A percentile compares a stretch with the other conserved stretches of the same genome.
Evolutionary conservation across 2,113 vertebrate species (phyloP).

Genomic region (Vombatus ursinus): DNA sequence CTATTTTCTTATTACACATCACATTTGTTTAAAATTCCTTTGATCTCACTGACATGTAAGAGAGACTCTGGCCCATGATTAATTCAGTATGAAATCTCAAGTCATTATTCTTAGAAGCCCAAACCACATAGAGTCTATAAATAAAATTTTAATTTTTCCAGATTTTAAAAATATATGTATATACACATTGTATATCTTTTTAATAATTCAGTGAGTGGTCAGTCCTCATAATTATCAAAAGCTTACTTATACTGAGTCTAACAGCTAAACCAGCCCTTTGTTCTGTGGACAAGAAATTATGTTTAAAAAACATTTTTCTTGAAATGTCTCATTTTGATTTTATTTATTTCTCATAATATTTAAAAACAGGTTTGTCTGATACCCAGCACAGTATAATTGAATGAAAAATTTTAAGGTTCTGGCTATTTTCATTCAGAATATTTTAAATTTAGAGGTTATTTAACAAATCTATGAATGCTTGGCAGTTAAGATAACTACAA

Average conservation of each 20-base stretch:
- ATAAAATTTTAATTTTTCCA: neutral
- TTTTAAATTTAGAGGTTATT: slow-evolving; percentile 46
- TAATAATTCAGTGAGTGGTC: neutral
- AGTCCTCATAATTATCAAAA: neutral
- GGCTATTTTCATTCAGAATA: slow-evolving; percentile 27
- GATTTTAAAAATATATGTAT: neutral
- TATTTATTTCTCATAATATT: slow-evolving; percentile 48
- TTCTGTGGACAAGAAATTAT: slow-evolving; percentile 19
- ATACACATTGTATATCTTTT: neutral
- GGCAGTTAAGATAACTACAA: slow-evolving; percentile 43
- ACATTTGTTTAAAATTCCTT: neutral
- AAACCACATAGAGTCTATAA: slow-evolving; percentile 3
- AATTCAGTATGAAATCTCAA: slow-evolving; percentile 32
- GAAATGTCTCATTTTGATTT: slow-evolving; percentile 46
- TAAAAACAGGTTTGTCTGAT: slow-evolving; percentile 22
- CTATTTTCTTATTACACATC: neutral
- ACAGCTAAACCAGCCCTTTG: slow-evolving; percentile 32
- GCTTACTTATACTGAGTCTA: neutral
- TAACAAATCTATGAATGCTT: slow-evolving; percentile 27
- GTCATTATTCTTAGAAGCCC: slow-evolving; percentile 30
- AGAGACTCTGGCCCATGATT: slow-evolving; percentile 22
- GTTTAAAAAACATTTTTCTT: slow-evolving; percentile 53
- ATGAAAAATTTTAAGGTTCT: slow-evolving; percentile 43
- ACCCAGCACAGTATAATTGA: slow-evolving; percentile 51
- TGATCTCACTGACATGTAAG: slow-evolving; percentile 7